Conservation (phyloP, 2,888 invertebrate species). For the Nebria brevicollis region DNA sequence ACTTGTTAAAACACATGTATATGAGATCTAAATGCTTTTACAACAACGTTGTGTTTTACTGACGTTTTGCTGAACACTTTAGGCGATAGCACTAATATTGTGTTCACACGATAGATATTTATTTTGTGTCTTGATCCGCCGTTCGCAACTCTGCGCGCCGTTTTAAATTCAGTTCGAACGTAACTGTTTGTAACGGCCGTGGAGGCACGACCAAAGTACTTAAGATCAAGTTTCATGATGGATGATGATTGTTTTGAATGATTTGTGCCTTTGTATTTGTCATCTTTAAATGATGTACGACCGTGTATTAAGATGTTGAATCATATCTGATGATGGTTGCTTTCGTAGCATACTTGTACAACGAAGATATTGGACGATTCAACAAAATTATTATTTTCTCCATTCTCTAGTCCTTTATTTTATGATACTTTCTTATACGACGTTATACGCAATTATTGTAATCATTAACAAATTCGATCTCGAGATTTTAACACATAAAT, state of each 20-base stretch:
- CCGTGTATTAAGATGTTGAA: background rate
- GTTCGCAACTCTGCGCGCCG: background rate
- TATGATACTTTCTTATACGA: too few species aligned
- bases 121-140: background rate
- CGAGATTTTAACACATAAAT: too few species aligned
- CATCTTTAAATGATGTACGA: background rate
- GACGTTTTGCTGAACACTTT: too few species aligned
- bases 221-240: background rate
- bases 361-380: background rate
- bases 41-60: too few species aligned
- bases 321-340: background rate
- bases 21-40: too few species aligned
- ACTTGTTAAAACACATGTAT: too few species aligned
- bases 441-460: too few species aligned
- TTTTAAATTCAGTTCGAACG: background rate
- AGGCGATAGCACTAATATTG: background rate
- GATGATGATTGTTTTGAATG: constrained; percentile 1
- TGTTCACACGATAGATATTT: background rate
- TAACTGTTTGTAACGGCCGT: background rate
- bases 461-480: too few species aligned
- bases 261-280: background rate
- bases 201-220: background rate
- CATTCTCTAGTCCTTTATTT: background rate
- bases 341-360: background rate
- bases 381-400: background rate